Base-by-base conservation (phyloP, 53 echinoderm and acorn worm species). In the Paelopatides confundens region DNA sequence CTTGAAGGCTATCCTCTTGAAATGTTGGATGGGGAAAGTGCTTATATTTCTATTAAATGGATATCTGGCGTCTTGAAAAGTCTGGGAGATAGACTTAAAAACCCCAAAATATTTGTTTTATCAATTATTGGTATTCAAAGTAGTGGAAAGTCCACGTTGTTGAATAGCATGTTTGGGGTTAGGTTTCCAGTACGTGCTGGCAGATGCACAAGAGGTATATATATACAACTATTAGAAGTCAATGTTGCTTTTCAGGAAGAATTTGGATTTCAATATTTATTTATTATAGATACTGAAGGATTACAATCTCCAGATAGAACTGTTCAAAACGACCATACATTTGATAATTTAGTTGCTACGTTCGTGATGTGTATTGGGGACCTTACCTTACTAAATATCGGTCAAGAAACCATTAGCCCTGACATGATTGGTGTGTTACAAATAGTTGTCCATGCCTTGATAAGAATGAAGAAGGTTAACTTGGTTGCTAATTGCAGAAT, bases 381-480 rank as follows among this genome's bases (percentile, higher is more conserved):
- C 15, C 49, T 78, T 7, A 49, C 79, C 26, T 49, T 78, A 33
- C 51, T 78, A 26, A 78, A 78, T 53, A 78, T 78, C 53, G 48
- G 31, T 3, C 79, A 78, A 53, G 79, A 78, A 18, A 78, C 52
- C 17, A 78, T 78, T 14, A 52, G 52, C 6, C 17, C 7, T 13
- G 51, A 78, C 5, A 78, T 78, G 79, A 78, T 51, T 23, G 79
- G 52, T 26, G 51, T 52, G 27, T 53, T 78, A 12, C 51, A 52
- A 31, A 78, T 78, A 51, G 79, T 50, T 53, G 79, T 30, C 3
- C 79, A 78, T 51, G 79, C 79, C 17, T 51, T 78, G 54, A 78
- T 78, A 24, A 78, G 79, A 52, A 78, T 78, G 79, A 52, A 30
- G 5, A 53, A 78, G 15, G 79, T 78, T 3, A 18, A 78, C 5